Conservation (phyloP, 2,888 invertebrate genomes). For the Eledona agricola region DNA sequence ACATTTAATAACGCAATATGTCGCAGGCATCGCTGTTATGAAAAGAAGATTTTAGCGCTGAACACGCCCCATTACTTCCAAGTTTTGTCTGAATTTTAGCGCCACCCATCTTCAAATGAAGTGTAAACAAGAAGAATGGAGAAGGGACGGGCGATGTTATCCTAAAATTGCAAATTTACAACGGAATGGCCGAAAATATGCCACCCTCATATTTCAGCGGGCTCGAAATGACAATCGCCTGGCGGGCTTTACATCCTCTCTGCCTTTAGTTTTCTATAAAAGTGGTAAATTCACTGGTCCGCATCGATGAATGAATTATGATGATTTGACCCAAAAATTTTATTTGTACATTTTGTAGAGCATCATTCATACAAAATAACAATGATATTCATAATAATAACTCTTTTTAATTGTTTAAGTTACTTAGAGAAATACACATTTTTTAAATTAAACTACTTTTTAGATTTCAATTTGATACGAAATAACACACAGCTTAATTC, state of each 20-base stretch:
- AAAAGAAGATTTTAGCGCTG: slow-evolving; percentile 21
- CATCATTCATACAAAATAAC: no score
- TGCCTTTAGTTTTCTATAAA: slow-evolving; percentile 3
- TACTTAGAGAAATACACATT: no score
- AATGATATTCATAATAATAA: no score
- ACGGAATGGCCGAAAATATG: slow-evolving; percentile 6
- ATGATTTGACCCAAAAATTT: no score
- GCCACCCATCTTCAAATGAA: slow-evolving; percentile 38
- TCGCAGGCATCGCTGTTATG: slow-evolving; percentile 27
- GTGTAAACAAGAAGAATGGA: slow-evolving; percentile 31
- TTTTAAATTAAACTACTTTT: no score
- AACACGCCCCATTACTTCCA: slow-evolving; percentile 29
- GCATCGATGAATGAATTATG: no score
- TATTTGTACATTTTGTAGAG: no score
- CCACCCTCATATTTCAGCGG: no score
- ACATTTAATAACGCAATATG: slow-evolving; percentile 47
- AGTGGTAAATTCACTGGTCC: no score
- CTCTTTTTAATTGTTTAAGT: no score
- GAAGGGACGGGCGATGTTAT: slow-evolving; percentile 7
- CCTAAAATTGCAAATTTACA: slow-evolving; percentile 22
- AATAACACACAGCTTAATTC: no score
- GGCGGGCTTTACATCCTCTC: slow-evolving; percentile 6
- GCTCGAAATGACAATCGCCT: slow-evolving; percentile 8
- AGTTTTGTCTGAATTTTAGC: slow-evolving; percentile 31
- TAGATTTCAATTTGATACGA: no score